Percentiles rank a stretch among this genome's conserved stretches.
phyloP scores from a whole-genome alignment of 2,797 vertebrate species.

The Peromyscus aztecus region DNA sequence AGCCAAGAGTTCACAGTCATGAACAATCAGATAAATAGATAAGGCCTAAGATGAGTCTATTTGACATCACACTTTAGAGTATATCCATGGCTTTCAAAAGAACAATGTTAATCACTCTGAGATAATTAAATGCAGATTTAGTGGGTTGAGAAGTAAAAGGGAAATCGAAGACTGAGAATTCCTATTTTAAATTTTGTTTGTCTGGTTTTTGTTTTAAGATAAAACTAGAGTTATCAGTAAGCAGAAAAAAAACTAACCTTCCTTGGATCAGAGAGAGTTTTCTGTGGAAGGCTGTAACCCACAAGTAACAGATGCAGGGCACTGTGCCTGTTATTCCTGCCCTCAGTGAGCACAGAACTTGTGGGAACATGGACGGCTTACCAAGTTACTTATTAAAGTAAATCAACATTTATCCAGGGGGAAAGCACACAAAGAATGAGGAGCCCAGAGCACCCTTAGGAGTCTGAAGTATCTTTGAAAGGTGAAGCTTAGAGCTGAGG shows the following conservation, averaged over 20 bases:
- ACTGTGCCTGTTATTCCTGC: background rate
- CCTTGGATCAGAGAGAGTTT: background rate
- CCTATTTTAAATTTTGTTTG: background rate
- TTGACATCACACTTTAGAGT: background rate
- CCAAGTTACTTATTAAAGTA: background rate
- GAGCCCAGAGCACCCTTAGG: background rate
- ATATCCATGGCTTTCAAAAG: background rate
- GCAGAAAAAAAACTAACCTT: background rate
- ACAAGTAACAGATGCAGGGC: background rate
- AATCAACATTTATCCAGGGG: background rate
- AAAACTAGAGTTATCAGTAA: background rate
- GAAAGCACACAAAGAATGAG: background rate
- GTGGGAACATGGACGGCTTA: background rate
- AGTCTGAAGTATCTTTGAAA: background rate
- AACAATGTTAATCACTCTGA: background rate
- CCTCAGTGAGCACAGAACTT: background rate
- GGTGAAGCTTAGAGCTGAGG: background rate
- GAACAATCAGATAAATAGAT: background rate
- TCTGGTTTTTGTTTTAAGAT: background rate
- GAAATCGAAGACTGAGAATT: slow-evolving; percentile 13
- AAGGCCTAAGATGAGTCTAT: background rate
- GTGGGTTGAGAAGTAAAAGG: background rate
- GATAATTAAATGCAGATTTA: background rate
- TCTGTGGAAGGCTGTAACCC: background rate
- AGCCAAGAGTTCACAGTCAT: background rate